Evolutionary conservation across 2,797 vertebrate species (phyloP), one percentile per base, ranked within the genome.

Genomic region (Tolypeutes matacus): DNA sequence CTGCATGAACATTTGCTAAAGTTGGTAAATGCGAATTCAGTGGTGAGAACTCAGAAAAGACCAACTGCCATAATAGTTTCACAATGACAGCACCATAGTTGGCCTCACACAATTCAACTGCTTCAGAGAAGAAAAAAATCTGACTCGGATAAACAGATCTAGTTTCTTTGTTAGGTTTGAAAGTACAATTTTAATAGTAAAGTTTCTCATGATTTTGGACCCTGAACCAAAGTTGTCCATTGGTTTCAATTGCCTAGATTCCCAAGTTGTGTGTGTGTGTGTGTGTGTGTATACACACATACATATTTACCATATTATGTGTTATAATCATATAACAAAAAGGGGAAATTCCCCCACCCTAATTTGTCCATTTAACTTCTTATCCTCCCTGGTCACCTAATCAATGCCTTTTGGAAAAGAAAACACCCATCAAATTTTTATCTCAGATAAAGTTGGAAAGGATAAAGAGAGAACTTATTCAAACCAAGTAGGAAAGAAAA

Each of bases 81-180:
- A 95, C 91, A 96, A 96, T 96, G 96, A 96, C 93, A 94, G 42
- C 82, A 64, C 65, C 75, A 62, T 83, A n/a, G 29, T 81, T 94
- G 85, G 89, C 67, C 93, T 96, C 95, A 94, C 82, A 86, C 92
- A 91, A 96, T 75, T 86, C 76, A 95, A 81, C 88, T 96, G 86
- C 94, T 91, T 95, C 78, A 84, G 87, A 95, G 62, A 39, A 95
- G 90, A 89, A 86, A 93, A 95, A 96, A 95, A 70, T 70, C 93
- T 92, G 93, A 96, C 94, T 96, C 88, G 93, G 85, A 96, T 77
- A 91, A 96, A 94, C 65, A 97, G 75, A 81, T 81, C 88, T 96
- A 82, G 75, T 82, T 96, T 96, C 91, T 96, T 75, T 93, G 83
- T 78, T 92, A 89, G 90, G 51, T 96, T 93, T 96, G 93, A 96